Evolutionary conservation across 2,113 vertebrate species (phyloP), one percentile per base, ranked within the genome.

Genomic region (Amblyopsis rosae): DNA sequence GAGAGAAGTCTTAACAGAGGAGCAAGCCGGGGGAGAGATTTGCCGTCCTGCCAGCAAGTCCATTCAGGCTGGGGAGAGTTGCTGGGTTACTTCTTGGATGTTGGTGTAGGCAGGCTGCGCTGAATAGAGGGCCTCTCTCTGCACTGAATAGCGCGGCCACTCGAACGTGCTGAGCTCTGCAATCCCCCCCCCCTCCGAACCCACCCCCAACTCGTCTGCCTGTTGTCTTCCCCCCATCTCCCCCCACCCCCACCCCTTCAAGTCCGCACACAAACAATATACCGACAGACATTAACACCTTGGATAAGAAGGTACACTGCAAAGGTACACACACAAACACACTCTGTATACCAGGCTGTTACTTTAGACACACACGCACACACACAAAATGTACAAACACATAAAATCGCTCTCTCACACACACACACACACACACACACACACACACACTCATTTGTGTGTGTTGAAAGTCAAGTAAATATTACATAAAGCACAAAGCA

Each of bases 111-210:
- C 85, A 80, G 86, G 75, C 87, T 41, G 64, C 77, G 79, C 83
- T 83, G 86, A 89, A 91, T 88, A 88, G 83, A 89, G 84, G 81
- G 64, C 86, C 86, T 87, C 80, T 87, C 85, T 90, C 83, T 85
- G 77, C 83, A 86, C 84, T 88, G 84, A 89, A 90, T 88, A 79
- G 85, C 67, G 72, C 83, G 77, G 85, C 88, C 84, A 82, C 79
- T 86, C 85, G 81, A 87, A 88, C 84, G 72, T 5, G 87, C 88
- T 91, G 90, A 91, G 86, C 84, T 86, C 82, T 72, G 88, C 88
- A 83, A 59, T 88, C 80, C 77, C 65, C 46, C 71, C 33, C 70
- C 1, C 19, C 26, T 26, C 26, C 26, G 26, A 26, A 3, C 26
- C 26, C 1, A 26, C 26, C 26, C 26, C 12, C 47, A 41, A 41